These are phyloP conservation scores for Epistrophe eligans DNA, from an alignment of 2,888 invertebrate genomes.

Conservation along the genomic window DNA sequence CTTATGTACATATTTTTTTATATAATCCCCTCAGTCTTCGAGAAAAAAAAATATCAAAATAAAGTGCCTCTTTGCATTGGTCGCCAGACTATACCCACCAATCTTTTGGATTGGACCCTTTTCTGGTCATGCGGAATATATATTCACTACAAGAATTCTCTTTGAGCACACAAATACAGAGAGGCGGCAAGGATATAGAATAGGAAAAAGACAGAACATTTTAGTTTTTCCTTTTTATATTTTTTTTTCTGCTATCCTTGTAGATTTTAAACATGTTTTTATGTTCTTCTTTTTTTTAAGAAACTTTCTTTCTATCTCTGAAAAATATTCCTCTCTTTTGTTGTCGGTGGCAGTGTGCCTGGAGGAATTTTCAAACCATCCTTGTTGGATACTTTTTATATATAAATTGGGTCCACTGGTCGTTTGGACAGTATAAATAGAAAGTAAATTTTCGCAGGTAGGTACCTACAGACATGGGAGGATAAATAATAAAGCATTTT, in stretches of 20 bases:
- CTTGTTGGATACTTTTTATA: background rate
- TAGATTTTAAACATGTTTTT: background rate
- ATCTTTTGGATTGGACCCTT: conserved; percentile 68
- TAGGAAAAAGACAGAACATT: conserved; percentile 59
- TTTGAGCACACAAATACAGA: conserved; percentile 53
- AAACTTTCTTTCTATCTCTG: background rate
- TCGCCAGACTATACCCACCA: conserved; percentile 63
- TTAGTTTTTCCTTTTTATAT: conserved; percentile 45
- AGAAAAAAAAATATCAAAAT: conserved; percentile 21
- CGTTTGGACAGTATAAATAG: background rate
- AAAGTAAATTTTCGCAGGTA: background rate
- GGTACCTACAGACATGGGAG: background rate
- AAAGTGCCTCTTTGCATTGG: conserved; percentile 64
- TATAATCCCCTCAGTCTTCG: conserved; percentile 16
- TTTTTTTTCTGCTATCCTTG: conserved; percentile 7
- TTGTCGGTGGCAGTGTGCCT: background rate
- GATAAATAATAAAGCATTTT: background rate
- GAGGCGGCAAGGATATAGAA: conserved; percentile 42
- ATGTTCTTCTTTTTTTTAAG: background rate
- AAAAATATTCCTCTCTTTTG: background rate
- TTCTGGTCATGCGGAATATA: conserved; percentile 75
- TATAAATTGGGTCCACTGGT: background rate
- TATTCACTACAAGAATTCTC: conserved; percentile 54
- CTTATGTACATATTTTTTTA: conserved; percentile 14
- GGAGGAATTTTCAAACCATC: background rate